phyloP scores from a whole-genome alignment of 2,113 vertebrate genomes.

The Pipa parva region DNA sequence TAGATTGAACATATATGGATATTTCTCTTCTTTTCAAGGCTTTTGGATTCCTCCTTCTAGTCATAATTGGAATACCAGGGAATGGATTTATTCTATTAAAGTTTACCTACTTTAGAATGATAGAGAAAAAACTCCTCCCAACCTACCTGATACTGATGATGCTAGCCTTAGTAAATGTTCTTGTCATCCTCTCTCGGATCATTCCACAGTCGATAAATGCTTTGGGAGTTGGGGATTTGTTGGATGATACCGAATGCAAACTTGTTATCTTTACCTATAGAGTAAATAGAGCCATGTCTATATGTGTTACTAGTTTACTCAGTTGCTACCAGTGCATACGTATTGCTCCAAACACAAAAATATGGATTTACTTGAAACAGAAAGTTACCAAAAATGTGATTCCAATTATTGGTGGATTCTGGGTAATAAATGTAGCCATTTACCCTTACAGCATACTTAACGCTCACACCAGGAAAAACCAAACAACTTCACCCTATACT shows the following conservation, averaged over 20 bases:
- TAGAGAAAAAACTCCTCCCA: conserved; percentile 25
- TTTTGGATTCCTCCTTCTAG: conserved; percentile 29
- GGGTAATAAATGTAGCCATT: conserved; percentile 32
- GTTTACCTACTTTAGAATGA: conserved; percentile 17
- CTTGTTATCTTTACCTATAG: conserved; percentile 37
- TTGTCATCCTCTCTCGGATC: conserved; percentile 31
- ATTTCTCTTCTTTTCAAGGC: conserved; percentile 40
- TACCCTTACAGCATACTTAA: conserved; percentile 30
- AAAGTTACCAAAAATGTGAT: conserved; percentile 12
- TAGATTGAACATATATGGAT: no score
- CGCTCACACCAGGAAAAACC: conserved; percentile 24
- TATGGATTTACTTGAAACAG: conserved; percentile 33
- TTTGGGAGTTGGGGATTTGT: conserved; percentile 30
- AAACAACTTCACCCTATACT: conserved; percentile 28
- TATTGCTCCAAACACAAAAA: conserved; percentile 20
- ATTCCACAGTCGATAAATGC: conserved; percentile 37
- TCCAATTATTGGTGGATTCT: conserved; percentile 20
- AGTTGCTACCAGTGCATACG: conserved; percentile 39
- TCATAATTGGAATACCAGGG: conserved; percentile 35
- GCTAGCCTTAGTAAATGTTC: conserved; percentile 32
- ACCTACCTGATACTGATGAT: conserved; percentile 31
- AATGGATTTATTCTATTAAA: conserved; percentile 29
- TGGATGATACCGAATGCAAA: conserved; percentile 41
- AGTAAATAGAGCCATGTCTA: conserved; percentile 36
- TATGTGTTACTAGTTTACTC: conserved; percentile 37